These are phyloP conservation scores for Hirtodrosophila cameraria DNA, from an alignment of 2,888 invertebrate genomes.

Conservation along the genomic window DNA sequence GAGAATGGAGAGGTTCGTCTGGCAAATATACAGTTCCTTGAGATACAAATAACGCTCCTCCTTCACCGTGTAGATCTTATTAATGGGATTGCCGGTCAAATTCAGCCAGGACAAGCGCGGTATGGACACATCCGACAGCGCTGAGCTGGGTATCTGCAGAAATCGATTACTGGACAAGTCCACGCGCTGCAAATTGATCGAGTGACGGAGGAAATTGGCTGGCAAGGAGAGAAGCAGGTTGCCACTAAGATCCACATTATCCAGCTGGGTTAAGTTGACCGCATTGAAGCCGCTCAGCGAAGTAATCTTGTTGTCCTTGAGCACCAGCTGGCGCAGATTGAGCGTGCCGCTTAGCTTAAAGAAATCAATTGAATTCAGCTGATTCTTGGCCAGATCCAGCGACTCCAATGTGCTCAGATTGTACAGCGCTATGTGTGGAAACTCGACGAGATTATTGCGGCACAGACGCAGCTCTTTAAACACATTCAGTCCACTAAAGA, in stretches of 20 bases:
- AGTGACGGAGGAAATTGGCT: slow-evolving; percentile 91
- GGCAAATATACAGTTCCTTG: slow-evolving; percentile 92
- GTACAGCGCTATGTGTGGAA: slow-evolving; percentile 91
- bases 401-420: slow-evolving; percentile 91
- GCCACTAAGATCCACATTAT: slow-evolving; percentile 90
- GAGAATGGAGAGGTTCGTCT: slow-evolving; percentile 92
- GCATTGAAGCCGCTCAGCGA: slow-evolving; percentile 91
- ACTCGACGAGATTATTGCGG: slow-evolving; percentile 89
- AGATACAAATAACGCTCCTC: slow-evolving; percentile 90
- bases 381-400: slow-evolving; percentile 88
- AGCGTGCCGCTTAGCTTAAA: slow-evolving; percentile 90
- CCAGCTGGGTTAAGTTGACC: slow-evolving; percentile 89
- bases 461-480: slow-evolving; percentile 91
- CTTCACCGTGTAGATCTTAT: slow-evolving; percentile 89
- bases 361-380: slow-evolving; percentile 89
- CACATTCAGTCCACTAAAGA: slow-evolving; percentile 90
- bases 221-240: slow-evolving; percentile 91
- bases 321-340: slow-evolving; percentile 89
- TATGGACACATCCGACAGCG: slow-evolving; percentile 90
- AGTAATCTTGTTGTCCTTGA: slow-evolving; percentile 90
- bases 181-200: slow-evolving; percentile 89
- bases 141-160: slow-evolving; percentile 90
- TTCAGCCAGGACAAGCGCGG: slow-evolving; percentile 91
- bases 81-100: slow-evolving; percentile 92
- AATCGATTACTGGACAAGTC: slow-evolving; percentile 92